These are phyloP conservation scores for Ectropis crepuscularia DNA, from an alignment of 2,888 invertebrate genomes.

Conservation along the genomic window DNA sequence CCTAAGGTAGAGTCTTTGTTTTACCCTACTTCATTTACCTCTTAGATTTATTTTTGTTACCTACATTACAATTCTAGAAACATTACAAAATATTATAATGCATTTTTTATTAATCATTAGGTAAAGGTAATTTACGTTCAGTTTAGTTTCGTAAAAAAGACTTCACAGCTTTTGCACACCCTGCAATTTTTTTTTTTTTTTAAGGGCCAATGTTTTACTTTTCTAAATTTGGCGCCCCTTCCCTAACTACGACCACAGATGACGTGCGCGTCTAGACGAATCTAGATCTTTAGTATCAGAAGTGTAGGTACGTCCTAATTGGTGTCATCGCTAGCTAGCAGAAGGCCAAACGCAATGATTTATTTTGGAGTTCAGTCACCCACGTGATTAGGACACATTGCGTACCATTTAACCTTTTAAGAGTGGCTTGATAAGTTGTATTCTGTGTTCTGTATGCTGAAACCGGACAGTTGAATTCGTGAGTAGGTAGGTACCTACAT, in stretches of 20 bases:
- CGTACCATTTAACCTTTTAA: conserved; percentile 39
- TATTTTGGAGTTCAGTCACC: conserved; percentile 63
- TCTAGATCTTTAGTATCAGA: conserved; percentile 33
- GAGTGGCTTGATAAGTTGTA: neutral
- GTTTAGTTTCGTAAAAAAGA: too few relatives aligned
- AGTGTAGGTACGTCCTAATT: conserved; percentile 41
- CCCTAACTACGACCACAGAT: conserved; percentile 18
- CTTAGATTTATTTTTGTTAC: too few relatives aligned
- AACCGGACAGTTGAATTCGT: neutral
- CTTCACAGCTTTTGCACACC: too few relatives aligned
- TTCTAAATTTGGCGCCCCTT: neutral
- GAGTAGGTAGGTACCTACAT: neutral
- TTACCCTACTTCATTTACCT: too few relatives aligned
- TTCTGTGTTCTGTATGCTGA: neutral
- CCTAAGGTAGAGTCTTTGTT: too few relatives aligned
- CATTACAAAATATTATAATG: too few relatives aligned
- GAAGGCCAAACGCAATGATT: conserved; percentile 55
- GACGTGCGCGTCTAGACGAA: conserved; percentile 42
- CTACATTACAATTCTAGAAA: too few relatives aligned
- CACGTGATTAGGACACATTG: conserved; percentile 51
- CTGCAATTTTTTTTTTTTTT: too few relatives aligned
- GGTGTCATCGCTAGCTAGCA: conserved; percentile 34
- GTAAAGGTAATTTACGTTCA: too few relatives aligned
- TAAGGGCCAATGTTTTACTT: neutral
- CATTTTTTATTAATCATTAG: too few relatives aligned